These are phyloP conservation scores for Odontomachus brunneus DNA, from an alignment of 1,140 invertebrate genomes.

Conservation along the genomic window DNA sequence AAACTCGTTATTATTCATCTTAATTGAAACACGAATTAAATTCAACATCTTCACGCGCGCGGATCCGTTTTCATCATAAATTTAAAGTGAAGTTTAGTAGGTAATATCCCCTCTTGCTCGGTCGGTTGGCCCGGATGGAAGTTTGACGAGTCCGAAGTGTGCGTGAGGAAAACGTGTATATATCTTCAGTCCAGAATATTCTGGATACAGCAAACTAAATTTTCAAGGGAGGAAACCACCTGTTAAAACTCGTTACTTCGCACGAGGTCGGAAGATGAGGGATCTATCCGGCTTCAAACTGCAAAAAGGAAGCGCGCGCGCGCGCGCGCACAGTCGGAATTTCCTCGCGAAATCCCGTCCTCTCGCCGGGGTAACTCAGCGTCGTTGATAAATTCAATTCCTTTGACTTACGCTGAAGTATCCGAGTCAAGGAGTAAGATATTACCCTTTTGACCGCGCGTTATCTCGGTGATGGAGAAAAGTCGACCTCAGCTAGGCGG, in stretches of 20 bases:
- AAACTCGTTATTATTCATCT: slow-evolving; percentile 46
- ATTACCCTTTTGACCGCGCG: slow-evolving; percentile 32
- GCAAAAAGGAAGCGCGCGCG: slow-evolving; percentile 43
- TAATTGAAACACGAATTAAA: slow-evolving; percentile 58
- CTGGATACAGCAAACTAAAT: slow-evolving; percentile 55
- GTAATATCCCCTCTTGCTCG: slow-evolving; percentile 31
- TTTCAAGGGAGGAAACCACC: slow-evolving; percentile 67
- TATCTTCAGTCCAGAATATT: slow-evolving; percentile 45
- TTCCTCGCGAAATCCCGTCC: slow-evolving; percentile 25
- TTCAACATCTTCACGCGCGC: slow-evolving; percentile 51
- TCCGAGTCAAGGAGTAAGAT: slow-evolving; percentile 36
- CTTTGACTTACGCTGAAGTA: slow-evolving; percentile 13
- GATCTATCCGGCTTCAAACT: slow-evolving; percentile 47
- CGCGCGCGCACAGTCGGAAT: slow-evolving; percentile 16
- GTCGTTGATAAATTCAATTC: slow-evolving; percentile 45
- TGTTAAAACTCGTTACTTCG: slow-evolving; percentile 70
- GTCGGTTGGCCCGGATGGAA: slow-evolving; percentile 33
- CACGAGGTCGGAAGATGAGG: slow-evolving; percentile 43
- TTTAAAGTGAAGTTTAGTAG: slow-evolving; percentile 54
- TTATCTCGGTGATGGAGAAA: slow-evolving; percentile 21
- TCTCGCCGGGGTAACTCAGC: slow-evolving; percentile 16
- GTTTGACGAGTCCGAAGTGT: slow-evolving; percentile 64
- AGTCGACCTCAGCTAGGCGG: slow-evolving; percentile 26
- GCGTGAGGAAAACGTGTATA: slow-evolving; percentile 25
- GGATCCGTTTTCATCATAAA: slow-evolving; percentile 46